These are phyloP conservation scores for Bradypus variegatus DNA, from an alignment of 2,797 vertebrate genomes.

Conservation along the genomic window DNA sequence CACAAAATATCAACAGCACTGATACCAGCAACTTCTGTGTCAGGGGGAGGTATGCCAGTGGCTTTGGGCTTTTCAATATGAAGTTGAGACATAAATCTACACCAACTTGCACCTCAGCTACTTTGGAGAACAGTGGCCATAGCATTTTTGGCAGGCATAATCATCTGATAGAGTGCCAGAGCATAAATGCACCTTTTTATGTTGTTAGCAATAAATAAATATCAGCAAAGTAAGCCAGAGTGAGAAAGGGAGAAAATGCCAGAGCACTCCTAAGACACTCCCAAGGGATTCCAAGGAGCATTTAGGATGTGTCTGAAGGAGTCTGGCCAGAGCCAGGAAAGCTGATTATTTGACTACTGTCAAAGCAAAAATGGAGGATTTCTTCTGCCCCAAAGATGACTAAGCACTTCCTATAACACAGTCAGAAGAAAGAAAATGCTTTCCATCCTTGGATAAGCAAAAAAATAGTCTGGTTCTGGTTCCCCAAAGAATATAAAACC, in stretches of 20 bases:
- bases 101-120: background rate
- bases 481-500: background rate
- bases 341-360: background rate
- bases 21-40: background rate
- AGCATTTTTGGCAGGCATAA: background rate
- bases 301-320: background rate
- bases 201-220: background rate
- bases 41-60: background rate
- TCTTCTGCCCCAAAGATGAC: background rate
- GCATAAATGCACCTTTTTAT: background rate
- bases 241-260: background rate
- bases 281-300: background rate
- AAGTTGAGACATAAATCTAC: background rate
- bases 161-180: background rate
- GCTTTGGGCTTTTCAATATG: background rate
- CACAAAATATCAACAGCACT: background rate
- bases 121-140: background rate
- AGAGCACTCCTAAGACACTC: background rate
- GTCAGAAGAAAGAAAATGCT: background rate
- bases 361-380: background rate
- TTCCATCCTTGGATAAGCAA: background rate
- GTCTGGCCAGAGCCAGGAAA: background rate
- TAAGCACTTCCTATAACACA: background rate
- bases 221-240: background rate
- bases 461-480: background rate